Percentiles rank a stretch among this genome's conserved stretches.
Conservation (phyloP, 1,140 invertebrate species). For the Hycleus phaleratus region DNA sequence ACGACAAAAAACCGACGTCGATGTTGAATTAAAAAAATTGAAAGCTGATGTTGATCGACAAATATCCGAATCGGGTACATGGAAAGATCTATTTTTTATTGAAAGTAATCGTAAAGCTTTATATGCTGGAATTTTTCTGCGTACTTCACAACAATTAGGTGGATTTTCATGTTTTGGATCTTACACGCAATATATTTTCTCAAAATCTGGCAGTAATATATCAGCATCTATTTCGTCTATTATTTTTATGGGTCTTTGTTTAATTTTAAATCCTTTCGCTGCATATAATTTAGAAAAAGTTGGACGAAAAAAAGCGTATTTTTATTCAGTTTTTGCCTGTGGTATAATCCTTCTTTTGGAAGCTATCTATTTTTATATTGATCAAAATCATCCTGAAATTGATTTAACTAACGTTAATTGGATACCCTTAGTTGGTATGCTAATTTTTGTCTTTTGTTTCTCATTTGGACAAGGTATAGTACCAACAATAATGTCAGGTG, state of each 20-base stretch:
- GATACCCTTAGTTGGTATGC: constrained; percentile 28
- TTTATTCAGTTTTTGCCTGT: constrained; percentile 50
- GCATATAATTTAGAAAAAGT: constrained; percentile 59
- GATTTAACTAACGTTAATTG: constrained; percentile 28
- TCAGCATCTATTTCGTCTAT: constrained; percentile 19
- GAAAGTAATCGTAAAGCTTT: constrained; percentile 30
- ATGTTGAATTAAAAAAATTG: constrained; percentile 27
- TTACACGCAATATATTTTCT: constrained; percentile 32
- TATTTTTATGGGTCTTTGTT: constrained; percentile 44
- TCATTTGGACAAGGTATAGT: constrained; percentile 28
- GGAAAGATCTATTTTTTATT: constrained; percentile 32
- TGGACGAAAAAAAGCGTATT: constrained; percentile 58
- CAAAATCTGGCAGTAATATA: constrained; percentile 29
- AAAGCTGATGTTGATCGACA: constrained; percentile 30
- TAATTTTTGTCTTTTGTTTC: constrained; percentile 21
- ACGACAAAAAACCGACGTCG: constrained; percentile 24
- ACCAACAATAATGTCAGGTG: constrained; percentile 30
- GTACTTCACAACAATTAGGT: constrained; percentile 25
- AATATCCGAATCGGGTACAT: constrained; percentile 32
- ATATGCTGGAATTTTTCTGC: constrained; percentile 20
- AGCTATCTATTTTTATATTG: constrained; percentile 53
- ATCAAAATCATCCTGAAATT: constrained; percentile 21
- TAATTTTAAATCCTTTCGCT: constrained; percentile 53
- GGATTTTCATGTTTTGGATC: constrained; percentile 22
- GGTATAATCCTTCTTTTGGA: constrained; percentile 46